Percentiles rank a stretch among this genome's conserved stretches.
Evolutionary conservation across 2,888 invertebrate genomes (phyloP).

Genomic region (Synanthedon myopaeformis): DNA sequence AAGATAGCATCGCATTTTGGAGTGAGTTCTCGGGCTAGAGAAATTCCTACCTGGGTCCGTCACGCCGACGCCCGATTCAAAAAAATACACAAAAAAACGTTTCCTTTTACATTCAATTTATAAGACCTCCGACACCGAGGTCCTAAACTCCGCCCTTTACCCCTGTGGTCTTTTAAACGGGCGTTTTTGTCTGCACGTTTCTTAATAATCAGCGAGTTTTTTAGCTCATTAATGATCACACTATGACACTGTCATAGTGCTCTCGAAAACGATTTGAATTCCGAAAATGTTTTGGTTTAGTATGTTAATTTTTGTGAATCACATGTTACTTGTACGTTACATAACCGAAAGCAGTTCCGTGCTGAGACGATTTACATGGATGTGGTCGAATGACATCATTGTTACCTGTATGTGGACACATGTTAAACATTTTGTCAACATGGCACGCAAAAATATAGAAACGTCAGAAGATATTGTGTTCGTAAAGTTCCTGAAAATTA

Average conservation of each 20-base stretch:
- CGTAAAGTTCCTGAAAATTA: constrained; percentile 1
- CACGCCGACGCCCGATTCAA: constrained; percentile 31
- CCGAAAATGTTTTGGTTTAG: neutral
- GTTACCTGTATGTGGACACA: constrained; percentile 6
- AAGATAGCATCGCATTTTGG: constrained; percentile 33
- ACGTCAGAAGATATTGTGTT: neutral
- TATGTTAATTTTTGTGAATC: constrained; percentile 1
- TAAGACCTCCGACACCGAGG: constrained; percentile 64
- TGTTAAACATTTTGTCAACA: constrained; percentile 7
- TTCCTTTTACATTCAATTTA: constrained; percentile 62
- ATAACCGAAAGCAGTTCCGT: constrained; percentile 23
- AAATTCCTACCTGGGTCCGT: constrained; percentile 47
- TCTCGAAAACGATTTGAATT: neutral
- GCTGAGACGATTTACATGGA: constrained; percentile 24
- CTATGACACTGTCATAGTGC: neutral
- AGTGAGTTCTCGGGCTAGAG: constrained; percentile 7
- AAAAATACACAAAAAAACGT: constrained; percentile 44
- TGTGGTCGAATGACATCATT: constrained; percentile 21
- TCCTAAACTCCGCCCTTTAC: constrained; percentile 34
- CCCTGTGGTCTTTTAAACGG: constrained; percentile 31
- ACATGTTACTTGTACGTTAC: constrained; percentile 7
- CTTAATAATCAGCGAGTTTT: constrained; percentile 21
- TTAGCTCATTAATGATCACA: constrained; percentile 19
- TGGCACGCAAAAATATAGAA: constrained; percentile 6
- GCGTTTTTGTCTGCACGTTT: constrained; percentile 57